A percentile compares a stretch with the other conserved stretches of the same genome.
Conservation (phyloP, 2,113 vertebrate species). For the Naja naja region DNA sequence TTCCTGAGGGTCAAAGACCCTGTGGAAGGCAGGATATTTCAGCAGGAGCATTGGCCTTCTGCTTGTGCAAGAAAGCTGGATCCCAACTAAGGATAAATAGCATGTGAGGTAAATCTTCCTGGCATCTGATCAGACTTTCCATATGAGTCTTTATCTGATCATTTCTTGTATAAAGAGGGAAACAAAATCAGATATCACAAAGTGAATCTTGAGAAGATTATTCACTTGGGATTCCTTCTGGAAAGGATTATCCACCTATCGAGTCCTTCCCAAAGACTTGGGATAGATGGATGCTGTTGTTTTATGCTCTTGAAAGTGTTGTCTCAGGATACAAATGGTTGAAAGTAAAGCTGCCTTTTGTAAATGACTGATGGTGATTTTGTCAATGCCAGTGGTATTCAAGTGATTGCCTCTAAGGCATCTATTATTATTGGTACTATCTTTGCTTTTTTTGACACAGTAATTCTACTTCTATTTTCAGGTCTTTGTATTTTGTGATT, state of each 20-base stretch:
- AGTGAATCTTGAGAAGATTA: neutral
- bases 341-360: neutral
- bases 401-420: neutral
- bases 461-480: neutral
- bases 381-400: neutral
- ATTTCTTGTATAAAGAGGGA: neutral
- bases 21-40: neutral
- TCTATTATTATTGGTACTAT: neutral
- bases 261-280: neutral
- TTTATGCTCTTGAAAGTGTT: neutral
- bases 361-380: neutral
- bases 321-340: neutral
- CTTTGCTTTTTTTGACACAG: neutral
- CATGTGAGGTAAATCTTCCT: neutral
- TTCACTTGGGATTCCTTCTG: neutral
- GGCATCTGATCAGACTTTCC: neutral
- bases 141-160: too few species aligned
- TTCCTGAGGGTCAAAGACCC: too few species aligned
- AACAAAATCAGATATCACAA: neutral
- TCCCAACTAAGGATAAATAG: neutral
- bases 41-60: neutral
- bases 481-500: neutral
- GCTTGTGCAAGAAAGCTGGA: neutral
- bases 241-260: neutral
- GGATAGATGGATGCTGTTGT: neutral